phyloP scores from a whole-genome alignment of 2,113 vertebrate species.

The Gorsachius goisagi region DNA sequence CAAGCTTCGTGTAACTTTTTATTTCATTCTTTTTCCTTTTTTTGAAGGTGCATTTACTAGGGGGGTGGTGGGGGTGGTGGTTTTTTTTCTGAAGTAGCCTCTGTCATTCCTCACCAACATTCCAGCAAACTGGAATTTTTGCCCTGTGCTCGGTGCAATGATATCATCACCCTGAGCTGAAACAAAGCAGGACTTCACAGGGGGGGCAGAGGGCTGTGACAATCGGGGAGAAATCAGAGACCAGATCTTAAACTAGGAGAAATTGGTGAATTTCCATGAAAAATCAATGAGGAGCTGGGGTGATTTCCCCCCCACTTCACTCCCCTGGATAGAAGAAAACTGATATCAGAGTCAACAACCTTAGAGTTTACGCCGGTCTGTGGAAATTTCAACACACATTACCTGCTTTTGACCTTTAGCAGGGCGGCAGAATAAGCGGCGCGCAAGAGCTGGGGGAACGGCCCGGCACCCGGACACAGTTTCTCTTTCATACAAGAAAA shows the following conservation, averaged over 20 bases:
- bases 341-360: conserved; percentile 40
- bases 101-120: background rate
- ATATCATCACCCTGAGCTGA: background rate
- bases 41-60: rapidly evolving
- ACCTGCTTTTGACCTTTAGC: conserved; percentile 39
- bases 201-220: background rate
- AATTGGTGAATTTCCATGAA: conserved; percentile 41
- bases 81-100: background rate
- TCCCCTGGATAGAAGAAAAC: background rate
- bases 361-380: background rate
- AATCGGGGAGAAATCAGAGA: conserved; percentile 31
- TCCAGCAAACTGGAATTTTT: background rate
- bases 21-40: background rate
- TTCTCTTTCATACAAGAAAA: background rate
- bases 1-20: background rate
- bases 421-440: background rate
- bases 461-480: background rate
- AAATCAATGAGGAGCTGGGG: conserved; percentile 29
- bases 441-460: background rate
- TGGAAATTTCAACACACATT: conserved; percentile 22
- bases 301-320: background rate
- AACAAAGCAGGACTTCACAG: conserved; percentile 26
- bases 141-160: background rate
- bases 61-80: background rate
- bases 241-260: background rate